phyloP scores from a whole-genome alignment of 2,797 vertebrate species.

The Neopelma chrysocephalum region DNA sequence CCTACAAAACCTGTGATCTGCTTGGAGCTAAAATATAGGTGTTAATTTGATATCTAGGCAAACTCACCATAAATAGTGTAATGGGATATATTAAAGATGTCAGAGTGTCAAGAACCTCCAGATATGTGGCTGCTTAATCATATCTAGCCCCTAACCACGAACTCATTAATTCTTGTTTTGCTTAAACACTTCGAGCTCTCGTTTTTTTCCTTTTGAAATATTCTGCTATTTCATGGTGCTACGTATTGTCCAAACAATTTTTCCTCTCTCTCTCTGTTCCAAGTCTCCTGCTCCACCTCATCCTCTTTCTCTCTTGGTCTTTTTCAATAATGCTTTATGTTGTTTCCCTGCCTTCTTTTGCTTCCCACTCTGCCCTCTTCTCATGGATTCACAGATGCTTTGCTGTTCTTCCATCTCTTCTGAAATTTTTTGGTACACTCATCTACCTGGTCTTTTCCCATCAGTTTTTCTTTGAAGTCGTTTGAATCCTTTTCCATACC shows the following conservation, averaged over 20 bases:
- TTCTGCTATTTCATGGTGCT: background rate
- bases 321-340: background rate
- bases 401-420: background rate
- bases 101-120: background rate
- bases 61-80: background rate
- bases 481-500: background rate
- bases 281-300: background rate
- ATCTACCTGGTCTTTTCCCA: background rate
- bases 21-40: background rate
- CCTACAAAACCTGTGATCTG: background rate
- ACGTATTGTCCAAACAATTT: background rate
- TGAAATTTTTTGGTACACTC: background rate
- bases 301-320: background rate
- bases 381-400: background rate
- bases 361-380: background rate
- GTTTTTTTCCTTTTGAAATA: background rate
- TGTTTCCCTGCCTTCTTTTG: background rate
- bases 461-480: background rate
- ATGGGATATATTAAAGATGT: background rate
- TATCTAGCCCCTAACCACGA: background rate
- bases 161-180: background rate
- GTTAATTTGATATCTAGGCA: background rate
- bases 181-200: background rate
- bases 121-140: background rate
- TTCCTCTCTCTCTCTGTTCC: background rate